Evolutionary conservation across 1,140 invertebrate species (phyloP).

Genomic region (Lordiphosa stackelbergi): DNA sequence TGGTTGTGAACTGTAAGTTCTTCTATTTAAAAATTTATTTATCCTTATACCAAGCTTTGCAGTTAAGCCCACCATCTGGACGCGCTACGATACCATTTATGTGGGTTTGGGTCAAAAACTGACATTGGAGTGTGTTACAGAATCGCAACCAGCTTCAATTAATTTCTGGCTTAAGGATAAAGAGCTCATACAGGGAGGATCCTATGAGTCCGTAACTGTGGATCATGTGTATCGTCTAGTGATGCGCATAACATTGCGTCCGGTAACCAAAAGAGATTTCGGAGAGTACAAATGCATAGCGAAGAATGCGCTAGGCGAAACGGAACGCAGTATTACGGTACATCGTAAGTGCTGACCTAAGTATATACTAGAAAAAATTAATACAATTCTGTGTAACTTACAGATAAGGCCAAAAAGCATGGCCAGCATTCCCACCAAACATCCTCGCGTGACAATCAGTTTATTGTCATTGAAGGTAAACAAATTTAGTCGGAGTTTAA

Average conservation of each 20-base stretch:
- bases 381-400: too few species aligned
- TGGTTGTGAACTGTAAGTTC: constrained; percentile 87
- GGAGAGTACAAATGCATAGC: constrained; percentile 81
- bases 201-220: constrained; percentile 79
- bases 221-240: constrained; percentile 80
- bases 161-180: constrained; percentile 80
- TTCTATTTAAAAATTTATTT: not conserved
- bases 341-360: constrained; percentile 76
- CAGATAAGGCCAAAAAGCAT: constrained; percentile 71
- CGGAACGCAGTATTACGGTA: constrained; percentile 80
- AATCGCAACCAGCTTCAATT: constrained; percentile 80
- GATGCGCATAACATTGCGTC: constrained; percentile 80
- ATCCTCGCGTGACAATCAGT: constrained; percentile 60
- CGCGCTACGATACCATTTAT: constrained; percentile 80
- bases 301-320: constrained; percentile 80
- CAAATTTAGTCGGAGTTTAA: not conserved
- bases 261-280: constrained; percentile 79
- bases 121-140: constrained; percentile 79
- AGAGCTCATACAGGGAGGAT: constrained; percentile 77
- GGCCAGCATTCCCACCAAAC: constrained; percentile 61
- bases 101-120: constrained; percentile 80
- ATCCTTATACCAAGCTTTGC: constrained; percentile 5
- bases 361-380: not conserved
- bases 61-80: constrained; percentile 81
- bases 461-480: constrained; percentile 70